These are phyloP conservation scores for Clarias macrocephalus DNA, from an alignment of 2,113 vertebrate species.

Conservation along the genomic window DNA sequence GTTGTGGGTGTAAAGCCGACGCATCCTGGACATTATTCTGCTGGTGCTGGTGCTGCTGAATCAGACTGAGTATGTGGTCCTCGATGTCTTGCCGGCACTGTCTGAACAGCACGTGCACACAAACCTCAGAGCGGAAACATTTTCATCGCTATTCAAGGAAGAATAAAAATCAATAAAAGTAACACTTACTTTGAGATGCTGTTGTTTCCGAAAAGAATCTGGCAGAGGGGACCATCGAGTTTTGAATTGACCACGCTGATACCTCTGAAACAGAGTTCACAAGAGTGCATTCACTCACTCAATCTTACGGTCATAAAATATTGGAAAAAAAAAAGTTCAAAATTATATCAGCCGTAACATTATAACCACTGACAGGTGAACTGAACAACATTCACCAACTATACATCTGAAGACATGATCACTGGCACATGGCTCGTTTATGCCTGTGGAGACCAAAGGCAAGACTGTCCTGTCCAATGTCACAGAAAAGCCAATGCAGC, in stretches of 20 bases:
- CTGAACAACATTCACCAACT: too few species aligned
- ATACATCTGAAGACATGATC: too few species aligned
- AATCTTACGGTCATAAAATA: background rate
- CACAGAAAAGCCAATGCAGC: too few species aligned
- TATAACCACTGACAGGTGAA: too few species aligned
- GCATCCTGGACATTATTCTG: slow-evolving; percentile 73
- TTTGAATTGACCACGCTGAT: slow-evolving; percentile 81
- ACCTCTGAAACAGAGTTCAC: slow-evolving; percentile 70
- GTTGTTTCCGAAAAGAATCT: slow-evolving; percentile 93
- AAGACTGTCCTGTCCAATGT: too few species aligned
- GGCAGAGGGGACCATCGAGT: slow-evolving; percentile 86
- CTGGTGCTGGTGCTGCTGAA: slow-evolving; percentile 82
- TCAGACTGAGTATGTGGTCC: slow-evolving; percentile 84
- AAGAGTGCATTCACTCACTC: background rate
- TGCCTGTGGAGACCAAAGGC: too few species aligned
- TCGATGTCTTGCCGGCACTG: slow-evolving; percentile 94
- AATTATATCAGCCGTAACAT: too few species aligned
- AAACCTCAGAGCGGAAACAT: background rate
- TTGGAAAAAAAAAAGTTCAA: background rate
- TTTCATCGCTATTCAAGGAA: background rate
- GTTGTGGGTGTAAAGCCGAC: slow-evolving; percentile 75
- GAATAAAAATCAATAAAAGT: background rate
- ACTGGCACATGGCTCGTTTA: too few species aligned
- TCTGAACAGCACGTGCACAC: slow-evolving; percentile 65
- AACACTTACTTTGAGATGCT: slow-evolving; percentile 90